Evolutionary conservation across 2,888 invertebrate genomes (phyloP), one percentile per base, ranked within the genome.

Genomic region (Lasioglossum villosulum): DNA sequence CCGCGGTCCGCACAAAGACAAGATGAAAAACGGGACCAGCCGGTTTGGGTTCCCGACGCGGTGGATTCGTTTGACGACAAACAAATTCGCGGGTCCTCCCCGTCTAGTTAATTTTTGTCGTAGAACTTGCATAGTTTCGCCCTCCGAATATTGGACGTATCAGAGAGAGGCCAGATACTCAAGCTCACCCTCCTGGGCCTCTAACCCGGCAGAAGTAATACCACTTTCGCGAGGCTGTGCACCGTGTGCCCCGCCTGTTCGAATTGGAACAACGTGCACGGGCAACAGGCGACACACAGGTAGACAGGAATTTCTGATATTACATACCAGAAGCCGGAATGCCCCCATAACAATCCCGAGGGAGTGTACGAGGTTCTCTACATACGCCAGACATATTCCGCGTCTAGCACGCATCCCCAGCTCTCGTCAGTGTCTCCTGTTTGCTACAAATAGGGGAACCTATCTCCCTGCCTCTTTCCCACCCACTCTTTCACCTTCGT

Each of bases 301-400:
- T 92, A 92, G 91, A 90, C 86, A 91, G 94, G 93, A 93, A 93
- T 93, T 92, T 93, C 93, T 92, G 91, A 93, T 93, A 93, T 93
- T 93, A 93, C 93, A 93, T 93, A 93, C 94, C 94, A 91, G 91
- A 91, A 90, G 88, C 88, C 89, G 93, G 91, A 92, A 93, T 93
- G 92, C 91, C 90, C 89, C 90, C 88, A 84, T 92, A 92, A 90
- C 91, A 90, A 91, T 89, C 91, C 87, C 91, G 86, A 86, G 90
- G 89, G 92, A 91, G 89, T 87, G 86, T 88, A 91, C 88, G 87
- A 78, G 91, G 89, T 90, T 91, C 91, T 92, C 87, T 86, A 84
- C 90, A 90, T 87, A 90, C 83, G 88, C 86, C 86, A 91, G 89
- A 86, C 89, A 89, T 91, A 89, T 92, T 91, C 86, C 84, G 68